A percentile compares a stretch with the other conserved stretches of the same genome.
These are phyloP conservation scores for Bergia sp. DNA, from an alignment of 92 coral and sea anemone species.

Conservation along the genomic window DNA sequence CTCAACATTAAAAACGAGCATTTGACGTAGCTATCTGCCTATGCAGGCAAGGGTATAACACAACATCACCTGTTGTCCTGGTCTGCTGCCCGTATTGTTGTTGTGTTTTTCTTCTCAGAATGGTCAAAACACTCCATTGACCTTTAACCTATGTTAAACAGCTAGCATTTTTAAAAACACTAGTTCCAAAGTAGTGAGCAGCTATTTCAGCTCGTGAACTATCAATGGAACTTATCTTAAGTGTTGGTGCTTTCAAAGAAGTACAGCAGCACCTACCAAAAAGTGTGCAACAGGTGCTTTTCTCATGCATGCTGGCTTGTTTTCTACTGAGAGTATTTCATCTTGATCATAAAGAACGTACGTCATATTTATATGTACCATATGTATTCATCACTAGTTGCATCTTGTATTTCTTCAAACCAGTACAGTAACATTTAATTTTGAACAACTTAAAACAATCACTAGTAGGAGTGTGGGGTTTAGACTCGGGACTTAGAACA, in stretches of 20 bases:
- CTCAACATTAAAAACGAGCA: not conserved
- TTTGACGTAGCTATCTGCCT: not conserved
- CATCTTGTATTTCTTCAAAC: too few species aligned
- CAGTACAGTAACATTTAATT: too few species aligned
- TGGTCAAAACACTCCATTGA: not conserved
- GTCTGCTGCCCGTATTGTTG: not conserved
- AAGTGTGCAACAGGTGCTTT: not conserved
- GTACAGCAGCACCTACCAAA: not conserved
- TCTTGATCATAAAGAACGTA: slow-evolving; percentile 2
- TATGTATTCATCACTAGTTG: not conserved
- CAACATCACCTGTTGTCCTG: not conserved
- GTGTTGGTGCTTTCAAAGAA: not conserved
- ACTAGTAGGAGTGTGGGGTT: too few species aligned
- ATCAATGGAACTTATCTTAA: not conserved
- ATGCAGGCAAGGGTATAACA: not conserved
- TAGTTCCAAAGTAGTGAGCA: too few species aligned
- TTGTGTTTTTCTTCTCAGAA: not conserved
- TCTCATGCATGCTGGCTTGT: not conserved
- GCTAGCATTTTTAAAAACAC: not conserved
- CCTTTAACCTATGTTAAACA: not conserved
- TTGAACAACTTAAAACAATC: too few species aligned
- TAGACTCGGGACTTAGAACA: too few species aligned
- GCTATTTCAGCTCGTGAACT: not conserved
- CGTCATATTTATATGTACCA: not conserved
- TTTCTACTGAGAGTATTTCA: not conserved